Conservation (phyloP, 2,797 vertebrate genomes). For the Enteromius anoplus region DNA sequence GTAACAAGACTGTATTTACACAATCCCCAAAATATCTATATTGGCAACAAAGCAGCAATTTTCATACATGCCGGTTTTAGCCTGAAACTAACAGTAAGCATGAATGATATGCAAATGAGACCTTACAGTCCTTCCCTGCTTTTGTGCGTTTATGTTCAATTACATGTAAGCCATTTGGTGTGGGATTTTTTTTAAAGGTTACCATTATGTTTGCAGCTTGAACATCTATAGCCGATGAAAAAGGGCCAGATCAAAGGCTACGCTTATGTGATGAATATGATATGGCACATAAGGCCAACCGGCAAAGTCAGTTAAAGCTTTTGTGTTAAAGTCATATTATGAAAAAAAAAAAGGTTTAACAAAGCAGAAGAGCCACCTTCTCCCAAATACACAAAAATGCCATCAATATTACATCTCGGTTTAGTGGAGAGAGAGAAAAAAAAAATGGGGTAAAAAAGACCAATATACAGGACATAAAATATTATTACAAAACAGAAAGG, state of each 20-base stretch:
- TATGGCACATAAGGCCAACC: conserved; percentile 4
- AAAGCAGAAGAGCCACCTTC: conserved; percentile 39
- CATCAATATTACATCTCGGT: conserved; percentile 31
- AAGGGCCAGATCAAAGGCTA: conserved; percentile 9
- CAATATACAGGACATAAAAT: conserved; percentile 50
- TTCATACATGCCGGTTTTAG: conserved; percentile 25
- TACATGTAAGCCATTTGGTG: background rate
- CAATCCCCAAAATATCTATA: background rate
- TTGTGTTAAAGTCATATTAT: conserved; percentile 33
- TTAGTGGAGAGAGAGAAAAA: background rate
- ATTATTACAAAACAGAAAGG: conserved; percentile 50
- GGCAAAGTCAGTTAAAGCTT: conserved; percentile 58
- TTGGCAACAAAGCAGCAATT: conserved; percentile 21
- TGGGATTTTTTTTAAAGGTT: background rate
- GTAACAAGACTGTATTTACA: background rate
- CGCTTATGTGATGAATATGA: background rate
- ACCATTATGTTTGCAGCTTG: background rate
- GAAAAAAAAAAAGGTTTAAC: conserved; percentile 8
- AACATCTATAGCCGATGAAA: conserved; percentile 22
- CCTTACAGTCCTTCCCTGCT: background rate
- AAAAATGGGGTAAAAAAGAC: background rate
- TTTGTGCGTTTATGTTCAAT: background rate
- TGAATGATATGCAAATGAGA: conserved; percentile 7
- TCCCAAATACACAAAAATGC: conserved; percentile 37
- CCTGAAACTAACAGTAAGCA: background rate